Conservation (phyloP, 1,140 invertebrate genomes). For the Dendrolimus kikuchii region DNA sequence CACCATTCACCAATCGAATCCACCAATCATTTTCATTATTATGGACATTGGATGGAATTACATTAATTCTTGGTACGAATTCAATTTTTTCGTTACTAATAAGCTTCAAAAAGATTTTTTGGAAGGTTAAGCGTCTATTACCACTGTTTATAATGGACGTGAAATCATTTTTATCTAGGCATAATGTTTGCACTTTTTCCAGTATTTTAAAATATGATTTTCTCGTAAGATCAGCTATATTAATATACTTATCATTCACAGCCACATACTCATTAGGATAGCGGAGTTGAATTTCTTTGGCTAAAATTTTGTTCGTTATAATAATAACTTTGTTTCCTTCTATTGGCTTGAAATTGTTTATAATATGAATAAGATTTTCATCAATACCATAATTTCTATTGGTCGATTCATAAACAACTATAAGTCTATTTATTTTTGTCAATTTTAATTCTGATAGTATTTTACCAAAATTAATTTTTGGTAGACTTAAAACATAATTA, state of each 20-base stretch:
- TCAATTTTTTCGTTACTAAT: too few species aligned
- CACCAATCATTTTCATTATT: too few species aligned
- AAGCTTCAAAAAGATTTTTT: too few species aligned
- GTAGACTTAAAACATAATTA: not conserved
- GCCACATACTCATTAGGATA: not conserved
- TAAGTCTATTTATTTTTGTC: not conserved
- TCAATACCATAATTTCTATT: not conserved
- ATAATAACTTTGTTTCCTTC: conserved; percentile 6
- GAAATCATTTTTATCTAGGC: too few species aligned
- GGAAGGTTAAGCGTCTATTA: too few species aligned
- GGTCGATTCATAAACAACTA: not conserved
- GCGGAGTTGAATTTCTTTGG: not conserved
- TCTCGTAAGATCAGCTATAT: conserved; percentile 2
- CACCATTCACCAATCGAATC: too few species aligned
- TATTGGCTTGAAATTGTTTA: not conserved
- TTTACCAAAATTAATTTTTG: not conserved
- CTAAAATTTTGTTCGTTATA: conserved; percentile 4
- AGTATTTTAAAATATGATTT: too few species aligned
- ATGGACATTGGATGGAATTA: too few species aligned
- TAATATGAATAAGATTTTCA: not conserved
- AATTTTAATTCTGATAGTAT: not conserved
- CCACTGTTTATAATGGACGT: too few species aligned
- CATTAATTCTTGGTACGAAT: too few species aligned
- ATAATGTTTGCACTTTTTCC: too few species aligned
- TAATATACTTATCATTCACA: conserved; percentile 3